Conservation (phyloP, 2,797 vertebrate species). For the Syndactyla subalaris region DNA sequence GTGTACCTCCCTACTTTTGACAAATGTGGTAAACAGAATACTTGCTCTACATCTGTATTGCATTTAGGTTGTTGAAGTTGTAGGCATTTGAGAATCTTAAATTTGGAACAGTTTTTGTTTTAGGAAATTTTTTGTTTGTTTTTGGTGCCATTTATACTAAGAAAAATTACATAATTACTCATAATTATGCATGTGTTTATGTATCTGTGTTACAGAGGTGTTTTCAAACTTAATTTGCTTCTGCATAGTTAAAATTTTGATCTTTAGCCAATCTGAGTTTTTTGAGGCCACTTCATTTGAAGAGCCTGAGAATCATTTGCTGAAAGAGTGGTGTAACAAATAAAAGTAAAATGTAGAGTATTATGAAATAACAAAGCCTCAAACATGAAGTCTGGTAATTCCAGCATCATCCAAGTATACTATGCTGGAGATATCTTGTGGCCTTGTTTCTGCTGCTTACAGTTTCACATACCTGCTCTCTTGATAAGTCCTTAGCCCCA, state of each 20-base stretch:
- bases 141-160: not conserved
- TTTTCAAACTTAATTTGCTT: not conserved
- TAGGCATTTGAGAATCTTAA: not conserved
- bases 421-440: not conserved
- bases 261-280: not conserved
- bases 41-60: rapidly evolving
- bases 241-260: not conserved
- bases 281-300: not conserved
- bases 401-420: not conserved
- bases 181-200: not conserved
- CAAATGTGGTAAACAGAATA: not conserved
- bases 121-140: not conserved
- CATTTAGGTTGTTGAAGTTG: not conserved
- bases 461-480: no score
- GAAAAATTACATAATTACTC: not conserved
- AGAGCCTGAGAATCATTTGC: not conserved
- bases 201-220: not conserved
- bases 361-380: not conserved
- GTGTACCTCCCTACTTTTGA: not conserved
- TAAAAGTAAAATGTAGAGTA: not conserved
- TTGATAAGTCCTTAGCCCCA: not conserved
- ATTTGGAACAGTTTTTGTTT: not conserved
- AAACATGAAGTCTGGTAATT: not conserved
- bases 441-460: not conserved
- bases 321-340: not conserved